Conservation (phyloP, 2,888 invertebrate species). For the Volucella inanis region DNA sequence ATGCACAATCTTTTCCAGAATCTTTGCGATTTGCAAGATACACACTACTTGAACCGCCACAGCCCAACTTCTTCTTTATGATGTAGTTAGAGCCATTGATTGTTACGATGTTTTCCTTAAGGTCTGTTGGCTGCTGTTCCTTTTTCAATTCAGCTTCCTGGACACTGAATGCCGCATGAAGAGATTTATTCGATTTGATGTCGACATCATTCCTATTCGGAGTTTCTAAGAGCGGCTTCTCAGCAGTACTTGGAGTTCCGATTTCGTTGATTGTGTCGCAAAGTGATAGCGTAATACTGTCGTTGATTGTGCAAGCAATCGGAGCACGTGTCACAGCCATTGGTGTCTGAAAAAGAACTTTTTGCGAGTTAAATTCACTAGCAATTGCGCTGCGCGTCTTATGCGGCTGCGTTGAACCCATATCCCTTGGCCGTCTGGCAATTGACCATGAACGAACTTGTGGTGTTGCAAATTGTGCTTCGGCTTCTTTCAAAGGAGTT, state of each 20-base stretch:
- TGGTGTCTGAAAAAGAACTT: slow-evolving; percentile 82
- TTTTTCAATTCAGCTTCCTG: slow-evolving; percentile 43
- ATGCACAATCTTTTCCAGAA: slow-evolving; percentile 79
- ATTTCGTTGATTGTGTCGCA: slow-evolving; percentile 80
- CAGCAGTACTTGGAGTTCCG: slow-evolving; percentile 77
- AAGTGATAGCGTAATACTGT: slow-evolving; percentile 80
- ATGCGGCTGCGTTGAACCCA: slow-evolving; percentile 77
- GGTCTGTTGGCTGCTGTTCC: slow-evolving; percentile 21
- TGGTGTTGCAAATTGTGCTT: slow-evolving; percentile 80
- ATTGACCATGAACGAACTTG: slow-evolving; percentile 79
- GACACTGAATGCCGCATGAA: slow-evolving; percentile 76
- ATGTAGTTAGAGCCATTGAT: slow-evolving; percentile 90
- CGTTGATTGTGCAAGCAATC: slow-evolving; percentile 76
- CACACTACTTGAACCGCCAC: slow-evolving; percentile 96
- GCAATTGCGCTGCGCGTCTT: slow-evolving; percentile 76
- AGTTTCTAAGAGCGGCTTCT: slow-evolving; percentile 58
- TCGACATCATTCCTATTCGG: slow-evolving; percentile 51
- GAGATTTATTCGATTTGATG: slow-evolving; percentile 78
- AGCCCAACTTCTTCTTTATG: slow-evolving; percentile 90
- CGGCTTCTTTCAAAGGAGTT: slow-evolving; percentile 77
- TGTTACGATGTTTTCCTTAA: slow-evolving; percentile 83
- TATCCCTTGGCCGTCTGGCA: slow-evolving; percentile 76
- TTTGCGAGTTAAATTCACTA: slow-evolving; percentile 81
- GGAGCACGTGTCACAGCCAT: slow-evolving; percentile 81
- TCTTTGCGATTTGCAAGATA: slow-evolving; percentile 81